These are phyloP conservation scores for Anodontia alba DNA, from an alignment of 2,888 invertebrate species.

Conservation along the genomic window DNA sequence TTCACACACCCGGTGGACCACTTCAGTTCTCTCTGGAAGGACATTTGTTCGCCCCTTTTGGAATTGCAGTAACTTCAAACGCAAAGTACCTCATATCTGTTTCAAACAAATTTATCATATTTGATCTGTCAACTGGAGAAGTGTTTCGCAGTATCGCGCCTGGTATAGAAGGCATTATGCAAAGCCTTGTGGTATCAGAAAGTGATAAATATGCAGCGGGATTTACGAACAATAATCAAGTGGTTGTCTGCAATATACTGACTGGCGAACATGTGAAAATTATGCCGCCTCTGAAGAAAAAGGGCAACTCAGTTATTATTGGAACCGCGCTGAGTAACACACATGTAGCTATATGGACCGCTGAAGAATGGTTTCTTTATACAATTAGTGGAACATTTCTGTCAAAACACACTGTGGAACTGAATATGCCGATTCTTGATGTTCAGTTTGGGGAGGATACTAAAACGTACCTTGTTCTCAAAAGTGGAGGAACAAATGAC, in stretches of 20 bases:
- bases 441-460: conserved; percentile 71
- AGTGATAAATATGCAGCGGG: conserved; percentile 98
- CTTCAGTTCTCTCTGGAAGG: conserved; percentile 99
- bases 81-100: conserved; percentile 93
- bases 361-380: conserved; percentile 78
- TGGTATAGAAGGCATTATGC: conserved; percentile 96
- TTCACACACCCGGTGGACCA: conserved; percentile 99
- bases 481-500: conserved; percentile 77
- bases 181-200: conserved; percentile 94
- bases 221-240: conserved; percentile 97
- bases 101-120: conserved; percentile 97
- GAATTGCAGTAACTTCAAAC: conserved; percentile 83
- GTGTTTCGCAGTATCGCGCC: conserved; percentile 95
- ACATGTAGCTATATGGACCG: conserved; percentile 80
- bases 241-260: conserved; percentile 95
- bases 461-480: conserved; percentile 72
- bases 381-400: conserved; percentile 74
- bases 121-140: conserved; percentile 98
- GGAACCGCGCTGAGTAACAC: conserved; percentile 81
- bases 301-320: conserved; percentile 72
- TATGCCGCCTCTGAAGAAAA: conserved; percentile 92
- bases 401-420: conserved; percentile 66
- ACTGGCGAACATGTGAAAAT: conserved; percentile 96
- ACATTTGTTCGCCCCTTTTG: conserved; percentile 94
- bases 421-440: conserved; percentile 75